Base-by-base conservation (phyloP, 2,888 invertebrate genomes). In the Malthinus flaveolus region DNA sequence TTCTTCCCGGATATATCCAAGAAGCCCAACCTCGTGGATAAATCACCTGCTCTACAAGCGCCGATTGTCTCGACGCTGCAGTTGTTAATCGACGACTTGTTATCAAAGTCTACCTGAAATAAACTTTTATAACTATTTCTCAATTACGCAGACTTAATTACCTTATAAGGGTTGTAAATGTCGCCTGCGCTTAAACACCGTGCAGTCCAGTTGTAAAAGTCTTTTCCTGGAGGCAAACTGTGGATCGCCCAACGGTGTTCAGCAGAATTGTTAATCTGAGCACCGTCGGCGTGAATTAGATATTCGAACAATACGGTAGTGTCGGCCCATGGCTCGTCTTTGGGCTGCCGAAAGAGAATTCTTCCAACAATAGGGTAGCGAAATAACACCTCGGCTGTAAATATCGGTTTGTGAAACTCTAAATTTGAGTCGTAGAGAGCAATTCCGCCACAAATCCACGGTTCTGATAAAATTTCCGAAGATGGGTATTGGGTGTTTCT, bases 171-270 rank as follows among this genome's bases (percentile, higher is more conserved):
- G 79, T 95, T 91, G 73, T 83, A 91, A n/a, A 87, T 80, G 0
- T 73, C 74, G 4, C 92, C 94, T 0, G 92, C 85, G 66, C 92
- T 92, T 7, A 92, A 78, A 74, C 95, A 95, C 34, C 95, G 81
- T 39, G 83, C 87, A 31, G 90, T 89, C 95, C 95, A 95, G 78
- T 93, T 92, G 76, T 94, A 94, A 78, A 89, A 95, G 78, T 96
- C 96, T 59, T 85, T 86, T 11, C 92, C 93, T 0, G 94, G 91
- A 0, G 90, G 83, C 64, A 84, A 80, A 56, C 86, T 87, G 74
- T 95, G 92, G 11, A 96, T 82, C 8, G 90, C 89, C 95, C 95
- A 96, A 63, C 91, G 85, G 75, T 92, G 92, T 8, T 83, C 83
- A 39, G 81, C 82, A 0, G 90, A 87, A 75, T 88, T 88, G 75